Conservation (phyloP, 2,888 invertebrate species). For the Caprella mutica region DNA sequence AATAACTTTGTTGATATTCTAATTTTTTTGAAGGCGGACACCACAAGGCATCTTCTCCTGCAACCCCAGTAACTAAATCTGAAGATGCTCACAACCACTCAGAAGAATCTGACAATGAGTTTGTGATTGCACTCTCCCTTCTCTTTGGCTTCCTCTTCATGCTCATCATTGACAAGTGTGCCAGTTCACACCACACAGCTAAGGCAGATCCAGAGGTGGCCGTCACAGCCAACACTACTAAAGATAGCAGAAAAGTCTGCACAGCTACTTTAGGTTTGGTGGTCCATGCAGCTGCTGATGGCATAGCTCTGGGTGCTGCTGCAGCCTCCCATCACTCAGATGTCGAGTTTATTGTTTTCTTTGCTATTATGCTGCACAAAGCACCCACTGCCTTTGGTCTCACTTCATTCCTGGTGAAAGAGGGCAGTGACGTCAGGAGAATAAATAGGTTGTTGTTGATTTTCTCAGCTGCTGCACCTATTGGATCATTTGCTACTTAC, state of each 20-base stretch:
- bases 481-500: constrained; percentile 78
- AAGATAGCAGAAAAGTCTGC: constrained; percentile 14
- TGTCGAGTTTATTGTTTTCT: constrained; percentile 92
- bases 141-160: constrained; percentile 95
- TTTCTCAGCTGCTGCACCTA: constrained; percentile 86
- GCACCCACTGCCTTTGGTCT: constrained; percentile 98
- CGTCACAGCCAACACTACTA: no score
- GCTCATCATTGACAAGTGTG: constrained; percentile 84
- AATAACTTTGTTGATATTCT: no score
- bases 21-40: no score
- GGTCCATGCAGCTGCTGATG: constrained; percentile 97
- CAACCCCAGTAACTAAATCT: no score
- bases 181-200: constrained; percentile 39
- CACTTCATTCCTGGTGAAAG: constrained; percentile 92
- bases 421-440: constrained; percentile 75
- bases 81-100: no score
- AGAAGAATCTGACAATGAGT: constrained; percentile 44
- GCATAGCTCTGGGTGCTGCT: constrained; percentile 94
- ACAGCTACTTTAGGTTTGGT: constrained; percentile 94
- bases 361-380: constrained; percentile 98
- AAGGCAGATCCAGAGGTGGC: no score
- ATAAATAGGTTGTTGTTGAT: constrained; percentile 80
- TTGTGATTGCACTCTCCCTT: constrained; percentile 79
- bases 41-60: no score
- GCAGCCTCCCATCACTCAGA: constrained; percentile 91